phyloP scores from a whole-genome alignment of 1,140 invertebrate genomes.

The Galleria mellonella region DNA sequence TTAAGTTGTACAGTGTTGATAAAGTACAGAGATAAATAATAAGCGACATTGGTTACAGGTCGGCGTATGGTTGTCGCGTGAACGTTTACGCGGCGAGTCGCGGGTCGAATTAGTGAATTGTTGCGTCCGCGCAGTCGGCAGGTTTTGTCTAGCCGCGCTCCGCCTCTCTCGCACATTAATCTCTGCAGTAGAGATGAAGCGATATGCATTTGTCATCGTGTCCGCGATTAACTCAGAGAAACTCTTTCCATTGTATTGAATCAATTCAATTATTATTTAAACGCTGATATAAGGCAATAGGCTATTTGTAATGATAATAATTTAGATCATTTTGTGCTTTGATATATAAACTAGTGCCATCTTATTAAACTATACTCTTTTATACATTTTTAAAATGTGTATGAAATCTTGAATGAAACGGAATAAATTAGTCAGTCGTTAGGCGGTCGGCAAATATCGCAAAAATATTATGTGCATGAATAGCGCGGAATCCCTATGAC shows the following conservation, averaged over 20 bases:
- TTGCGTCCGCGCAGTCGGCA: slow-evolving; percentile 45
- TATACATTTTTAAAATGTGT: slow-evolving; percentile 14
- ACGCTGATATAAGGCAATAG: slow-evolving; percentile 18
- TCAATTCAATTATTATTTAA: slow-evolving; percentile 58
- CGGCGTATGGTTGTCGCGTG: slow-evolving; percentile 50
- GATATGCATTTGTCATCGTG: slow-evolving; percentile 69
- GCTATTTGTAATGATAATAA: slow-evolving; percentile 2
- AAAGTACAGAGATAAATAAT: slow-evolving; percentile 57
- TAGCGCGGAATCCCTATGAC: slow-evolving; percentile 57
- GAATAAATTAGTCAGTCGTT: slow-evolving; percentile 69
- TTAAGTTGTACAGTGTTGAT: not conserved
- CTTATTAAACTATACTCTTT: too few relatives aligned
- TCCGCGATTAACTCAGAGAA: slow-evolving; percentile 57
- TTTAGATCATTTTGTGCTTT: not conserved
- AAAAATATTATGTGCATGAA: slow-evolving; percentile 70
- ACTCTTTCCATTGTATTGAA: slow-evolving; percentile 53
- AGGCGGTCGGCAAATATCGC: slow-evolving; percentile 64
- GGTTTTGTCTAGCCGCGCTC: slow-evolving; percentile 51
- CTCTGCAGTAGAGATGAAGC: slow-evolving; percentile 58
- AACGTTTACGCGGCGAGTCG: slow-evolving; percentile 41
- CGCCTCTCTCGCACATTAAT: slow-evolving; percentile 59
- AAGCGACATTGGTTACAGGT: slow-evolving; percentile 57
- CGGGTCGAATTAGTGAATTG: slow-evolving; percentile 48
- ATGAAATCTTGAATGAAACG: slow-evolving; percentile 32
- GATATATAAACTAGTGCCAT: too few relatives aligned